Evolutionary conservation across 2,113 vertebrate genomes (phyloP), one percentile per base, ranked within the genome.

Genomic region (Osmerus mordax): DNA sequence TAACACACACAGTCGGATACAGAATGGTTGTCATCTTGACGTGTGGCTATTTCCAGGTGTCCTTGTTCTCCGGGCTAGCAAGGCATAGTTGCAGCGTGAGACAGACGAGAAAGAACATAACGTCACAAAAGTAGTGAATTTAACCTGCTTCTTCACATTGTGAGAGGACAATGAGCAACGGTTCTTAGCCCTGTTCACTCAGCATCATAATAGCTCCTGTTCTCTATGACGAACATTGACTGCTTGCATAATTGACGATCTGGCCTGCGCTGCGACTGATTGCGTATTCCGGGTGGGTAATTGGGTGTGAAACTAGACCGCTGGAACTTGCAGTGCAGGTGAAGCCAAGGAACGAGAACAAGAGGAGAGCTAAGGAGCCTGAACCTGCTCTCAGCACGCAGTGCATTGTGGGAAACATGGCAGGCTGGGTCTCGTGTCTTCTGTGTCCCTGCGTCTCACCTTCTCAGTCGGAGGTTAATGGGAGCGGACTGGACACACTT

Each of bases 281-380:
- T 65, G 61, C 21, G 41, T 70, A 71, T 73, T 70, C 9, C 41
- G 23, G 56, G 51, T 66, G 19, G 72, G 51, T 74, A 69, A 82
- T 77, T 71, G 71, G 53, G 63, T 84, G 80, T 72, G 79, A 84
- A 81, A 84, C 70, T 55, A 67, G 68, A 79, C 69, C 63, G 59
- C 59, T 76, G 64, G 23, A 15, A 32, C n/a, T 19, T 4, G 11
- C 11, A 67, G 41, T 19, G 65, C 69, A 41, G 76, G 65, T 78
- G 73, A 69, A 79, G 51, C 63, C 69, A 72, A 47, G n/a, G 23
- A 11, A 29, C 19, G 25, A 75, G 63, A 78, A 67, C 83, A 77
- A 88, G 70, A 83, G 78, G 85, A 79, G 83, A 53, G 70, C 71
- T 58, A 54, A 80, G 67, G 79, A 82, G 75, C 71, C 14, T 81